Conservation (phyloP, 2,797 vertebrate species). For the Pseudochirops corinnae region DNA sequence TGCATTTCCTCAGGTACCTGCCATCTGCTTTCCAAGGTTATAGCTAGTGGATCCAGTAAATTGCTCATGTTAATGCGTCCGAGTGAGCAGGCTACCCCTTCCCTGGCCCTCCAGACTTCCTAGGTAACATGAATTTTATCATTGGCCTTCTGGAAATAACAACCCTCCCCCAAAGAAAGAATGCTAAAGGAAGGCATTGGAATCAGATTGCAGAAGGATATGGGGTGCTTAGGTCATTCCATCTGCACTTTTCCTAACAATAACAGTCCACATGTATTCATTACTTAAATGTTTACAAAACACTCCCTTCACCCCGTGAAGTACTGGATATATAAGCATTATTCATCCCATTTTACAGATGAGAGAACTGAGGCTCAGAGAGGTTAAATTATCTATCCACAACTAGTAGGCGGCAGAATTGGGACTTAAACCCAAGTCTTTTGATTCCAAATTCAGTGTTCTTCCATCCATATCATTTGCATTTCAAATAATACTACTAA, state of each 20-base stretch:
- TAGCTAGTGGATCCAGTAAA: neutral
- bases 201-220: neutral
- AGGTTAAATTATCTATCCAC: neutral
- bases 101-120: neutral
- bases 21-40: neutral
- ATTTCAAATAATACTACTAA: no score
- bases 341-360: neutral
- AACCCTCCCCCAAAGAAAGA: neutral
- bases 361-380: neutral
- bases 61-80: neutral
- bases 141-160: conserved; percentile 2
- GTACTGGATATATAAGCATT: no score
- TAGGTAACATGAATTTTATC: neutral
- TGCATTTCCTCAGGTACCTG: neutral
- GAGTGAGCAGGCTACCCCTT: neutral
- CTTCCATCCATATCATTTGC: no score
- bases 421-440: neutral
- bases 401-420: neutral
- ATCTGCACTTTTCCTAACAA: neutral
- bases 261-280: neutral
- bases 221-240: neutral
- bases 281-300: neutral
- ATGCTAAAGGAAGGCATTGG: neutral
- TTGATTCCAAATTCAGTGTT: no score
- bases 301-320: no score